Conservation (phyloP, 2,113 vertebrate species). For the Hydrochoerus hydrochaeris region DNA sequence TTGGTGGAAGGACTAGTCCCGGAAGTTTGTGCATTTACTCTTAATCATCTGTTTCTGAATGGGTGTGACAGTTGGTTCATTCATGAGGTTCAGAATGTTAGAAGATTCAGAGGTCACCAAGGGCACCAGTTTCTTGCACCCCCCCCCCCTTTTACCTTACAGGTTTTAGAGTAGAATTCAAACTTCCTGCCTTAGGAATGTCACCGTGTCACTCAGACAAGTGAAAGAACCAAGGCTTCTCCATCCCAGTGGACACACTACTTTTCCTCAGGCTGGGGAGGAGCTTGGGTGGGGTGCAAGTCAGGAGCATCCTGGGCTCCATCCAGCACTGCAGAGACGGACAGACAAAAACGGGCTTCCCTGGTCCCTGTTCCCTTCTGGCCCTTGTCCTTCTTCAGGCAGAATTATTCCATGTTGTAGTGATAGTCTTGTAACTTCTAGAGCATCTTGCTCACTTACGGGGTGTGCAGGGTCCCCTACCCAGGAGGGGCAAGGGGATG, state of each 20-base stretch:
- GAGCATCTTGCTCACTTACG: neutral
- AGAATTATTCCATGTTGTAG: neutral
- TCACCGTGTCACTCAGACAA: neutral
- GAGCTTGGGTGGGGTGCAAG: neutral
- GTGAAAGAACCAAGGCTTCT: neutral
- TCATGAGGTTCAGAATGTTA: neutral
- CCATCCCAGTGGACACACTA: neutral
- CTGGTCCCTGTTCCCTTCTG: neutral
- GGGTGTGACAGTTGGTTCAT: neutral
- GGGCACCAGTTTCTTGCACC: neutral
- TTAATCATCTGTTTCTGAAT: neutral
- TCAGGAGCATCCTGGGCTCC: neutral
- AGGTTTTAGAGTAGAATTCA: neutral
- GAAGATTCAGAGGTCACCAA: neutral
- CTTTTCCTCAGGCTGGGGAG: neutral
- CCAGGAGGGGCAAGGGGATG: neutral
- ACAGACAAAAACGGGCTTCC: neutral
- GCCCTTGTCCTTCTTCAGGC: neutral
- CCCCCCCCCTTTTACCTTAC: neutral
- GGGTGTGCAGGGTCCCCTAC: neutral
- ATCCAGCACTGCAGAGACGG: neutral
- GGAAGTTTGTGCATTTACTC: neutral
- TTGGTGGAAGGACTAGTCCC: neutral
- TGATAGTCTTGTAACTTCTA: neutral
- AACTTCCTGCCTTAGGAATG: neutral